These are phyloP conservation scores for Tetranychus truncatus DNA, from an alignment of 2,888 invertebrate species.

Conservation along the genomic window DNA sequence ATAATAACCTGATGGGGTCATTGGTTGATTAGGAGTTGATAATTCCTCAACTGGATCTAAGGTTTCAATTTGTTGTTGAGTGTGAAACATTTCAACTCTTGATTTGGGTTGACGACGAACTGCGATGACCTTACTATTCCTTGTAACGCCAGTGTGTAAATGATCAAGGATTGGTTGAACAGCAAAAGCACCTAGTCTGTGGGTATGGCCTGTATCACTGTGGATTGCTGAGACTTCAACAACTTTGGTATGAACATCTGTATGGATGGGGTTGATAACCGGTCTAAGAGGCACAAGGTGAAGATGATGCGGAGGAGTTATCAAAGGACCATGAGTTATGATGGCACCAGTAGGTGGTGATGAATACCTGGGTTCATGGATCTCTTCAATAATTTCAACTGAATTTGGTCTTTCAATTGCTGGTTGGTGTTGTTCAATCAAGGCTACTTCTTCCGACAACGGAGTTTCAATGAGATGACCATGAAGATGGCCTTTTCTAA, in stretches of 20 bases:
- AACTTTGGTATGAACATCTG: background rate
- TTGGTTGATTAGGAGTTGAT: background rate
- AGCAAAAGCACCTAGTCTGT: background rate
- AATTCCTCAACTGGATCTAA: background rate
- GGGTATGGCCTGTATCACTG: background rate
- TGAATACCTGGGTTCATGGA: background rate
- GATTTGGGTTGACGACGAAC: background rate
- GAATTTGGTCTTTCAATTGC: background rate
- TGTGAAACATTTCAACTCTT: background rate
- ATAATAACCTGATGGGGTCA: background rate
- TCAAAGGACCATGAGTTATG: background rate
- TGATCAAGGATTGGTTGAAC: background rate
- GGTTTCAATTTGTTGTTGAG: background rate
- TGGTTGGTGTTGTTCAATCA: background rate
- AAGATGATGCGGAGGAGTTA: background rate
- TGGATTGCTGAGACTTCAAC: background rate
- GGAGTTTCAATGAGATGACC: background rate
- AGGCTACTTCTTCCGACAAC: background rate
- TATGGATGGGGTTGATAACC: background rate
- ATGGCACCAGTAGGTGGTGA: background rate
- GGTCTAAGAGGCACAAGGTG: background rate
- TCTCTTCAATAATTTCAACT: background rate
- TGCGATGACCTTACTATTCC: background rate
- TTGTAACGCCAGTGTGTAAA: background rate
- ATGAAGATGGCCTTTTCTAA: background rate